These are phyloP conservation scores for Ictalurus punctatus DNA, from an alignment of 2,113 vertebrate genomes.

Conservation along the genomic window DNA sequence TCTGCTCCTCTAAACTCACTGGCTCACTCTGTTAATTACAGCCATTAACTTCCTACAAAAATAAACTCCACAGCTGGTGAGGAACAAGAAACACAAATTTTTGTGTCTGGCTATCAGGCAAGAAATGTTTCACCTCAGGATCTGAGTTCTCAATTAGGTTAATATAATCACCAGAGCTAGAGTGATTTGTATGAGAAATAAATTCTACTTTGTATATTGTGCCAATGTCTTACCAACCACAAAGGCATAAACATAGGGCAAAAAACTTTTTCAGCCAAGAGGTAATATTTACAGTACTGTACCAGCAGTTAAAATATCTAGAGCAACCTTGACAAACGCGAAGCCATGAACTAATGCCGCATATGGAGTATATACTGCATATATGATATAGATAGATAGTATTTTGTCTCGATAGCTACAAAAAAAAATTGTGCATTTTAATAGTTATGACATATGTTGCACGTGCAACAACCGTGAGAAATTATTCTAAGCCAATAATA, in stretches of 20 bases:
- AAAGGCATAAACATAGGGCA: neutral
- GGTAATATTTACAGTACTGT: neutral
- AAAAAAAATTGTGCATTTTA: too few species aligned
- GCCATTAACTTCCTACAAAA: constrained; percentile 63
- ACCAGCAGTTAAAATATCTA: neutral
- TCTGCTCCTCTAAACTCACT: constrained; percentile 52
- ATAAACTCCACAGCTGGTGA: constrained; percentile 61
- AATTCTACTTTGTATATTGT: constrained; percentile 14
- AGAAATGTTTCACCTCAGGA: constrained; percentile 44
- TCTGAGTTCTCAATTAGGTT: constrained; percentile 28
- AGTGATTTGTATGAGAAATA: constrained; percentile 26
- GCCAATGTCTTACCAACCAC: neutral
- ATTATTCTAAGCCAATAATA: too few species aligned
- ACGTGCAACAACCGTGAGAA: too few species aligned
- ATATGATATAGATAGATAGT: too few species aligned
- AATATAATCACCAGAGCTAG: constrained; percentile 27
- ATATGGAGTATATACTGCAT: neutral
- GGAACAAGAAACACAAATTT: constrained; percentile 56
- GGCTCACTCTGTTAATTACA: constrained; percentile 59
- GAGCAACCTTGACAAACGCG: neutral
- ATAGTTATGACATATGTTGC: too few species aligned
- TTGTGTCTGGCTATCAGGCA: constrained; percentile 23
- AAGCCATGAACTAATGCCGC: neutral
- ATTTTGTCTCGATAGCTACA: too few species aligned
- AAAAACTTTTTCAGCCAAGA: neutral